phyloP scores from a whole-genome alignment of 1,140 invertebrate species.

The Conus betulinus region DNA sequence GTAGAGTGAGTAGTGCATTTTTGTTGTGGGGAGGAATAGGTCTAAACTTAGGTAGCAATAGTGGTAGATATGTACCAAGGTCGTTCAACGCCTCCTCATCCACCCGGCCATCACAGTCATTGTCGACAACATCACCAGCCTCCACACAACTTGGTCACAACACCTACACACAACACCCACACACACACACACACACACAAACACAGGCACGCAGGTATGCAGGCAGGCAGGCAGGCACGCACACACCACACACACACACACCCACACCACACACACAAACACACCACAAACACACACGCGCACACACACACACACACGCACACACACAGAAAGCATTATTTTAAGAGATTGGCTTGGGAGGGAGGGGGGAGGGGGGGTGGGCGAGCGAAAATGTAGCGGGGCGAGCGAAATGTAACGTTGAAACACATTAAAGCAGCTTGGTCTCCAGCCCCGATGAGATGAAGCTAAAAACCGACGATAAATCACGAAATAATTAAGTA shows the following conservation, averaged over 20 bases:
- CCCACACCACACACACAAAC: background rate
- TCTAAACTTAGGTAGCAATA: background rate
- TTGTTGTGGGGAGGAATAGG: background rate
- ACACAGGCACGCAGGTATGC: too few relatives aligned
- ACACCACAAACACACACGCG: background rate
- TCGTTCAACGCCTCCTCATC: background rate
- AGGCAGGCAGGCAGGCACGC: too few relatives aligned
- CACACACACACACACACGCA: conserved; percentile 15
- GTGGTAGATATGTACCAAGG: background rate
- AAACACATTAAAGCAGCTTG: too few relatives aligned
- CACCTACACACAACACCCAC: background rate
- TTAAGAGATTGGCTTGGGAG: too few relatives aligned
- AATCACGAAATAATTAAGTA: too few relatives aligned
- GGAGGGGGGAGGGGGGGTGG: too few relatives aligned
- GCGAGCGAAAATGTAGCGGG: too few relatives aligned
- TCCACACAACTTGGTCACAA: background rate
- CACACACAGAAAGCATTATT: background rate
- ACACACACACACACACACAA: background rate
- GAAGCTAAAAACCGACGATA: too few relatives aligned
- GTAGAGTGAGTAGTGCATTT: too few relatives aligned
- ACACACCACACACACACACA: background rate
- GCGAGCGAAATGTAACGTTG: too few relatives aligned
- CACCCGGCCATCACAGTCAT: background rate
- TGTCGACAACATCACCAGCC: background rate
- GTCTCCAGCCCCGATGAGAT: too few relatives aligned